Percentiles rank a stretch among this genome's conserved stretches.
phyloP scores from a whole-genome alignment of 2,888 invertebrate genomes.

The Lochmaea crataegi region DNA sequence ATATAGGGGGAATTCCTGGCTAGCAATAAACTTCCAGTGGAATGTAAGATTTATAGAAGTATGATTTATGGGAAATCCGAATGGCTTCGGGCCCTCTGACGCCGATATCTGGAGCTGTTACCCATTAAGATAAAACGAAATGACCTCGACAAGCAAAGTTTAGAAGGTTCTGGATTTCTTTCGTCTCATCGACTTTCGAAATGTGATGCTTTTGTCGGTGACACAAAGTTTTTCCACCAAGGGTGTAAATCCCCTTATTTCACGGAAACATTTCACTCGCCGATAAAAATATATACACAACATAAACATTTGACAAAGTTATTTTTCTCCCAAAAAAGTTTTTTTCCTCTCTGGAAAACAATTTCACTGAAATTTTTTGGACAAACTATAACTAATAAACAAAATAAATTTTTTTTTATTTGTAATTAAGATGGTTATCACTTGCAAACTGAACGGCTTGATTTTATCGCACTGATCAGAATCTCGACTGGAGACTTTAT shows the following conservation, averaged over 20 bases:
- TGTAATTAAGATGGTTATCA: too few species aligned
- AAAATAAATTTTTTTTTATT: too few species aligned
- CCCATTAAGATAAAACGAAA: constrained; percentile 40
- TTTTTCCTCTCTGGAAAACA: not conserved
- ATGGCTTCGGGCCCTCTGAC: constrained; percentile 45
- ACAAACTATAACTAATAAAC: too few species aligned
- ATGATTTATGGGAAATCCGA: constrained; percentile 56
- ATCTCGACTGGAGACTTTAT: too few species aligned
- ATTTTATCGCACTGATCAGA: too few species aligned
- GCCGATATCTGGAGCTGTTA: constrained; percentile 39
- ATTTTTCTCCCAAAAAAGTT: not conserved
- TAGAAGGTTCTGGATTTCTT: constrained; percentile 34
- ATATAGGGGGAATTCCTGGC: constrained; percentile 34
- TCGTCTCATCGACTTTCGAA: constrained; percentile 37
- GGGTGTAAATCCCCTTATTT: constrained; percentile 35
- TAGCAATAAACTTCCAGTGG: constrained; percentile 38
- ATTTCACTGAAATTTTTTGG: too few species aligned
- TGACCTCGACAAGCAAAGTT: constrained; percentile 38
- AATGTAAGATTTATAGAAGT: constrained; percentile 58
- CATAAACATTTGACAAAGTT: constrained; percentile 20
- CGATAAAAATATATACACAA: constrained; percentile 29
- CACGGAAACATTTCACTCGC: constrained; percentile 23
- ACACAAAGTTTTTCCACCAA: constrained; percentile 20
- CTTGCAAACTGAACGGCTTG: too few species aligned
- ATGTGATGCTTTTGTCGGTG: constrained; percentile 35